These are phyloP conservation scores for Thaumatotibia leucotreta DNA, from an alignment of 1,140 invertebrate genomes.

Conservation along the genomic window DNA sequence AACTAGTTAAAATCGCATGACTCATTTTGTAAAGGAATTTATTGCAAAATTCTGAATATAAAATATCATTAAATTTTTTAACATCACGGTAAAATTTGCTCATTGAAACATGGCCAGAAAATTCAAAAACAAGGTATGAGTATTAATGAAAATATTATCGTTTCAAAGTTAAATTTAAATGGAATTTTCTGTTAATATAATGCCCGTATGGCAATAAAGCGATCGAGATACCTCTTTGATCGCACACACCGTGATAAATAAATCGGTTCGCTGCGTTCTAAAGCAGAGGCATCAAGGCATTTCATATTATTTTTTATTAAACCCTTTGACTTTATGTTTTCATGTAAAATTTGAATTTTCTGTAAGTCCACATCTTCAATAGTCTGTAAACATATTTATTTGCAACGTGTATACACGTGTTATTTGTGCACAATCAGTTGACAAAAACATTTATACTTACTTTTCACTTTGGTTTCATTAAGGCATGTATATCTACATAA, in stretches of 20 bases:
- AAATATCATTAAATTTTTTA: too few species aligned
- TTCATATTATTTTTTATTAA: not conserved
- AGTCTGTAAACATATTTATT: not conserved
- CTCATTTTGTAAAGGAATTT: too few species aligned
- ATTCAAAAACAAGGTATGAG: too few species aligned
- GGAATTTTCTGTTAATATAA: not conserved
- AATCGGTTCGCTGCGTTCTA: slow-evolving; percentile 20
- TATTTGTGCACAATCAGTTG: too few species aligned
- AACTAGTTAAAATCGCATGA: too few species aligned
- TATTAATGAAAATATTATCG: not conserved
- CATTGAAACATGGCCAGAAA: too few species aligned
- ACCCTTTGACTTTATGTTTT: not conserved
- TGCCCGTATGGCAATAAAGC: not conserved
- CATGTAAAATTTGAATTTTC: not conserved
- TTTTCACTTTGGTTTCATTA: too few species aligned
- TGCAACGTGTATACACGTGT: too few species aligned
- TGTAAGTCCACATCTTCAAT: not conserved
- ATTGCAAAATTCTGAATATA: too few species aligned
- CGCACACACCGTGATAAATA: slow-evolving; percentile 22
- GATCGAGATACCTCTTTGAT: not conserved
- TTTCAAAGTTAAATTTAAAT: not conserved
- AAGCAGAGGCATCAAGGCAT: not conserved
- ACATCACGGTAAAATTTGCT: too few species aligned
- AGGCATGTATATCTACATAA: too few species aligned
- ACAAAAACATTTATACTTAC: too few species aligned